phyloP scores from a whole-genome alignment of 2,113 vertebrate genomes.

The Dinomys branickii region DNA sequence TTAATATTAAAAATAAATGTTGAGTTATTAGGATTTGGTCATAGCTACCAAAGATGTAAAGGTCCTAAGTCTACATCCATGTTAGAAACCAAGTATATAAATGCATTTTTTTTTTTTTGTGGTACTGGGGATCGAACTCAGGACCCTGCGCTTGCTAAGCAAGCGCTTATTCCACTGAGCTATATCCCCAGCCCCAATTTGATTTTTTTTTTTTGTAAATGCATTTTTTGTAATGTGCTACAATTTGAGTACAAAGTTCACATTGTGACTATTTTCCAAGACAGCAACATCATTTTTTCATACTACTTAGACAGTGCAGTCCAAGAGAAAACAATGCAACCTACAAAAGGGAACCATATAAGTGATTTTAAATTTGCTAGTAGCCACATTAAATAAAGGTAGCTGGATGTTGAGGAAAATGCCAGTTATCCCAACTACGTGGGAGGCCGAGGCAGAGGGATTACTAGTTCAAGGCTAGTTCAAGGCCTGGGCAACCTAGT shows the following conservation, averaged over 20 bases:
- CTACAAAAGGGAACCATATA: neutral
- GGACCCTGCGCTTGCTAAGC: too few relatives aligned
- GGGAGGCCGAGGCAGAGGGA: neutral
- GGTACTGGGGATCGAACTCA: too few relatives aligned
- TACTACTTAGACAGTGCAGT: neutral
- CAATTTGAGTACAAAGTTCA: conserved; percentile 41
- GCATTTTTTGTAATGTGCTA: neutral
- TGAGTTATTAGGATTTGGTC: conserved; percentile 41
- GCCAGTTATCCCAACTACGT: neutral
- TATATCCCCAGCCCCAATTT: too few relatives aligned
- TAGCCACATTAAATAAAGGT: neutral
- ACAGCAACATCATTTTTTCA: conserved; percentile 34
- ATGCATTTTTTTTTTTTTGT: conserved; percentile 24
- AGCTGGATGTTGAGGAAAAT: neutral
- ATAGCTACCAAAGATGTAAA: conserved; percentile 44
- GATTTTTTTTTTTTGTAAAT: too few relatives aligned
- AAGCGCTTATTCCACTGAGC: too few relatives aligned
- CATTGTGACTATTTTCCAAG: conserved; percentile 4
- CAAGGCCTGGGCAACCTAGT: neutral
- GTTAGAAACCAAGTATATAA: conserved; percentile 16
- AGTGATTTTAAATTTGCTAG: neutral
- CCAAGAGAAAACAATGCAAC: conserved; percentile 26
- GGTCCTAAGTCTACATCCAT: neutral
- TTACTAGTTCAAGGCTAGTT: neutral
- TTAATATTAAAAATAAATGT: conserved; percentile 50